Conservation (phyloP, 2,888 invertebrate species). For the Stictocephala bisonia region DNA sequence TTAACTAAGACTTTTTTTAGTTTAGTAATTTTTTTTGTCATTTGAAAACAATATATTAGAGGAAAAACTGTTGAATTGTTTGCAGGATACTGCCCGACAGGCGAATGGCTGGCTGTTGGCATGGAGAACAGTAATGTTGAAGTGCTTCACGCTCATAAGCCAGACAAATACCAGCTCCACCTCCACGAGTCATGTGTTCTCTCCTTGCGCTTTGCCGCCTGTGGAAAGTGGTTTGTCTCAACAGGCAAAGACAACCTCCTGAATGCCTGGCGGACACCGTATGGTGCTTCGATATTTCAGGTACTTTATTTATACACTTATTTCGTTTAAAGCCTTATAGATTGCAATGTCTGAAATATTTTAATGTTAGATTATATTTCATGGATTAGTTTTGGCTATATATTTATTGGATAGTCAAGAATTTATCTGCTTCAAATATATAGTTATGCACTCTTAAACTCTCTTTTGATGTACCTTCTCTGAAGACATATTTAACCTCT, state of each 20-base stretch:
- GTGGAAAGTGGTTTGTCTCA: conserved; percentile 98
- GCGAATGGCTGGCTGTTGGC: conserved; percentile 97
- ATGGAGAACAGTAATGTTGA: conserved; percentile 99
- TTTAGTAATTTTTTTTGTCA: no score
- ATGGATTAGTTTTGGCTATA: no score
- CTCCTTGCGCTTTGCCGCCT: conserved; percentile 92
- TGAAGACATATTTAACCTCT: no score
- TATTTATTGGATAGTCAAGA: no score
- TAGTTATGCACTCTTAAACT: no score
- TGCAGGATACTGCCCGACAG: conserved; percentile 94
- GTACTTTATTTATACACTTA: conserved; percentile 66
- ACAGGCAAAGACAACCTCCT: conserved; percentile 97
- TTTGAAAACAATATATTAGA: no score
- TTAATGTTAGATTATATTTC: no score
- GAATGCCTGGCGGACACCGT: conserved; percentile 97
- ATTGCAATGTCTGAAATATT: neutral
- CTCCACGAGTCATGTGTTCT: conserved; percentile 97
- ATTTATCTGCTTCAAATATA: no score
- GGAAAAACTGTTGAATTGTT: no score
- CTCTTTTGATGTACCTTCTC: no score
- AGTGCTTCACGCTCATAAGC: conserved; percentile 89
- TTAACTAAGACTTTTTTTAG: no score
- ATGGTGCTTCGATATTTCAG: conserved; percentile 98
- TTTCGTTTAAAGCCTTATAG: neutral
- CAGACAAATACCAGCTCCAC: conserved; percentile 95